A percentile compares a stretch with the other conserved stretches of the same genome.
phyloP scores from a whole-genome alignment of 2,113 vertebrate species.

The Crotalus tigris region DNA sequence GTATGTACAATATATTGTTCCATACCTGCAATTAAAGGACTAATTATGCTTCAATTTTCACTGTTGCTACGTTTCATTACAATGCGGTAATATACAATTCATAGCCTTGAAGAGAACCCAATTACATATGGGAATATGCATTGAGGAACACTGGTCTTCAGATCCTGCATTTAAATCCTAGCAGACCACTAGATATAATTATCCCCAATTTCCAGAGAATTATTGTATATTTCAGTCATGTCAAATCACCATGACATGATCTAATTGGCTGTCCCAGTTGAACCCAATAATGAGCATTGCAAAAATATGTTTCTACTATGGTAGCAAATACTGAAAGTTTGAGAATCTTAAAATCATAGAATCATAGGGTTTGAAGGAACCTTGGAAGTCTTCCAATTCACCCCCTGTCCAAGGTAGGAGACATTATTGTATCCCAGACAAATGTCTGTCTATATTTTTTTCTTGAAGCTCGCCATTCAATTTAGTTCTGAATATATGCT shows the following conservation, averaged over 20 bases:
- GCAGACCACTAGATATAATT: not conserved
- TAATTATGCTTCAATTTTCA: not conserved
- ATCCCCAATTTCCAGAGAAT: not conserved
- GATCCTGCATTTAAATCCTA: not conserved
- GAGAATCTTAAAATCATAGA: not conserved
- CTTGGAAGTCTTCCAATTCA: not conserved
- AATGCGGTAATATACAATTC: not conserved
- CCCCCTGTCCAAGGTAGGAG: not conserved
- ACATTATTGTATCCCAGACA: not conserved
- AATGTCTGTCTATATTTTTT: not conserved
- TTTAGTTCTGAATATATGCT: not conserved
- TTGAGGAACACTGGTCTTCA: not conserved
- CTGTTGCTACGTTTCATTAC: not conserved
- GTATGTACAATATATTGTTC: not conserved
- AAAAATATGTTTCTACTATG: not conserved
- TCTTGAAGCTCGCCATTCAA: not conserved
- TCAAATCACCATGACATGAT: not conserved
- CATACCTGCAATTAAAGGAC: not conserved
- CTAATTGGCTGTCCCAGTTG: not conserved
- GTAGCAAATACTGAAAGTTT: not conserved
- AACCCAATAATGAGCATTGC: not conserved
- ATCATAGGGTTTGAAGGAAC: not conserved
- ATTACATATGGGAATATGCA: not conserved
- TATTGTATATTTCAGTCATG: not conserved
- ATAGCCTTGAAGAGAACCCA: not conserved